Conservation (phyloP, 2,113 vertebrate genomes). For the Neolamprologus kungweensis region DNA sequence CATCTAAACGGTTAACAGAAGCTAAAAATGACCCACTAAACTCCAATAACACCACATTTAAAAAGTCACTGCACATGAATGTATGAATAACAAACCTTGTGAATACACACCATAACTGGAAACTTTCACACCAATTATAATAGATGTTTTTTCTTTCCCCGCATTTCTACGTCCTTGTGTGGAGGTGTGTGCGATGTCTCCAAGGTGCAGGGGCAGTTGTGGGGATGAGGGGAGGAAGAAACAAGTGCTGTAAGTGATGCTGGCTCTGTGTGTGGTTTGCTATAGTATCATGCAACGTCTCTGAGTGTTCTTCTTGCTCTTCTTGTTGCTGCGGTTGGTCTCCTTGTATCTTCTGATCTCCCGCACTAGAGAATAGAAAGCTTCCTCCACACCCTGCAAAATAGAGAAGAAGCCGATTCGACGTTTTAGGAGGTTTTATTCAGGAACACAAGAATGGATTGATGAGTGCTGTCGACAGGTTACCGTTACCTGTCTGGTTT, state of each 20-base stretch:
- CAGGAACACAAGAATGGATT: not conserved
- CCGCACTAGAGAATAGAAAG: constrained; percentile 83
- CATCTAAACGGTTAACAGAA: not conserved
- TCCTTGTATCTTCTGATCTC: constrained; percentile 83
- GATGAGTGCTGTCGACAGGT: not conserved
- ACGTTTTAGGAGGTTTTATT: not conserved
- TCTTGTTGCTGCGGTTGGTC: constrained; percentile 81
- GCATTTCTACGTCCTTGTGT: not conserved
- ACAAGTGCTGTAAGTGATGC: constrained; percentile 11
- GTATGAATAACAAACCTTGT: not conserved
- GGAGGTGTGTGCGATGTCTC: not conserved
- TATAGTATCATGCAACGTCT: constrained; percentile 79
- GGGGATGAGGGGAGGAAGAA: not conserved
- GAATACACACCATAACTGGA: not conserved
- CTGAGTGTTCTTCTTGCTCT: constrained; percentile 79
- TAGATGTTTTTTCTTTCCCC: not conserved
- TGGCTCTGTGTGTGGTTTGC: constrained; percentile 8
- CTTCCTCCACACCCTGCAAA: constrained; percentile 79
- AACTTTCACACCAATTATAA: not conserved
- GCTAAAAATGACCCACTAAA: not conserved
- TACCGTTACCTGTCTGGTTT: constrained; percentile 77
- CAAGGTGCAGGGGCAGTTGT: not conserved
- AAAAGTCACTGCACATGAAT: not conserved
- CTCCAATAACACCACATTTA: not conserved
- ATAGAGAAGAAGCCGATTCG: not conserved